Conservation (phyloP, 2,888 invertebrate species). For the Dinocampus coccinellae region DNA sequence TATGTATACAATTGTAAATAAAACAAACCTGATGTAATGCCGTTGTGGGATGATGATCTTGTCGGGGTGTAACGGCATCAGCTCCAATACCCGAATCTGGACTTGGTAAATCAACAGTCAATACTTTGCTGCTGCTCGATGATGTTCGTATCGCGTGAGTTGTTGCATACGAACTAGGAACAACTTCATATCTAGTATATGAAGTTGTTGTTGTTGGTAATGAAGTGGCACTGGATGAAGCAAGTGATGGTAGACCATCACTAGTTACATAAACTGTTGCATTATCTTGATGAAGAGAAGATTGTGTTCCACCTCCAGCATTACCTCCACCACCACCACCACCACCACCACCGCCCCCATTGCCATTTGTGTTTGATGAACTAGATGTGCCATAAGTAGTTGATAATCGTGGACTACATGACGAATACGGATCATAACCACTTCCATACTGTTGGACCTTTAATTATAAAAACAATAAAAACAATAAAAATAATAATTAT, state of each 20-base stretch:
- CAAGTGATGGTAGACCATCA: constrained; percentile 63
- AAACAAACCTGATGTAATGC: constrained; percentile 88
- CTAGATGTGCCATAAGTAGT: constrained; percentile 59
- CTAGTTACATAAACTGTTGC: constrained; percentile 76
- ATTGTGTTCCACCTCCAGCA: constrained; percentile 52
- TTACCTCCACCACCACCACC: constrained; percentile 52
- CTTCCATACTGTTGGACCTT: constrained; percentile 66
- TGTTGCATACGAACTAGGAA: constrained; percentile 66
- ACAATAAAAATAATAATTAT: too few species aligned
- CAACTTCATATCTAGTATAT: constrained; percentile 68
- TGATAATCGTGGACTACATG: constrained; percentile 65
- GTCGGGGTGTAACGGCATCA: constrained; percentile 87
- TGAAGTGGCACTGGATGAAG: constrained; percentile 76
- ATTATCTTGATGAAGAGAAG: constrained; percentile 63
- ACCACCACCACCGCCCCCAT: constrained; percentile 49
- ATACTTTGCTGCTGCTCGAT: constrained; percentile 72
- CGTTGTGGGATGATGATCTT: constrained; percentile 75
- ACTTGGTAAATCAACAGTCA: constrained; percentile 94
- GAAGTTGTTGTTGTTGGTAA: constrained; percentile 69
- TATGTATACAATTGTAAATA: too few species aligned
- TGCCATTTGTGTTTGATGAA: constrained; percentile 56
- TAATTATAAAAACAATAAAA: too few species aligned
- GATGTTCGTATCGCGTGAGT: constrained; percentile 66
- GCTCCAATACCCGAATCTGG: constrained; percentile 97
- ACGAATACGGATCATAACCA: constrained; percentile 65